These are phyloP conservation scores for Mongoloraphidia duomilia DNA, from an alignment of 2,888 invertebrate species.

Conservation along the genomic window DNA sequence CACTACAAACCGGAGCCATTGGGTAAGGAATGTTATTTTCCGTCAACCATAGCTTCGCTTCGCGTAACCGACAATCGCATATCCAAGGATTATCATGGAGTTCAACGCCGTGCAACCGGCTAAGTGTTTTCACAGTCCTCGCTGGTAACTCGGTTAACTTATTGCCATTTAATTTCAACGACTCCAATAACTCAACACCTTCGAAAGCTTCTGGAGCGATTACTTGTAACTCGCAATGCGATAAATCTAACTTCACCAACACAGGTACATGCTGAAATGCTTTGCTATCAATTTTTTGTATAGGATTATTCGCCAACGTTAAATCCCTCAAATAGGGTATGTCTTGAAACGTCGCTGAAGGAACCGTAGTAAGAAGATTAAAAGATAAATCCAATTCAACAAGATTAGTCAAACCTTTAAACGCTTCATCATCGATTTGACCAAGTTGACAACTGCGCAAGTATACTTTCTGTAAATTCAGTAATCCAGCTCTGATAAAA, in stretches of 20 bases:
- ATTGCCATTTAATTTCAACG: slow-evolving; percentile 69
- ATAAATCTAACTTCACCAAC: slow-evolving; percentile 70
- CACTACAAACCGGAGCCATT: slow-evolving; percentile 64
- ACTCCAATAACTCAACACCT: slow-evolving; percentile 59
- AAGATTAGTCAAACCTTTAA: slow-evolving; percentile 75
- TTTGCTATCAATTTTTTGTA: slow-evolving; percentile 60
- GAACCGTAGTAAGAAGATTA: slow-evolving; percentile 68
- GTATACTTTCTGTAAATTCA: slow-evolving; percentile 78
- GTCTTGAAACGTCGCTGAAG: slow-evolving; percentile 63
- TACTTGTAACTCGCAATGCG: slow-evolving; percentile 64
- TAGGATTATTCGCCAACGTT: slow-evolving; percentile 66
- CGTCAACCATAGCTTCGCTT: slow-evolving; percentile 68
- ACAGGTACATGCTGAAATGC: slow-evolving; percentile 62
- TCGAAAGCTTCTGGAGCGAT: slow-evolving; percentile 66
- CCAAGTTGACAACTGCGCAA: slow-evolving; percentile 71
- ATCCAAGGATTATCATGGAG: slow-evolving; percentile 80
- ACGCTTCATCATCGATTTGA: slow-evolving; percentile 71
- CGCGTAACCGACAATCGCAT: slow-evolving; percentile 72
- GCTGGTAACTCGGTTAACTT: slow-evolving; percentile 57
- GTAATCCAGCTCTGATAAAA: slow-evolving; percentile 64
- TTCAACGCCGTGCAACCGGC: slow-evolving; percentile 64
- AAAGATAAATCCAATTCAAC: slow-evolving; percentile 79
- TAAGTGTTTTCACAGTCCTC: slow-evolving; percentile 57
- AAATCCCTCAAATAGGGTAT: slow-evolving; percentile 72
- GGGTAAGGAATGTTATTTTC: slow-evolving; percentile 61